phyloP scores from a whole-genome alignment of 2,888 invertebrate species.

The Nineta flava region DNA sequence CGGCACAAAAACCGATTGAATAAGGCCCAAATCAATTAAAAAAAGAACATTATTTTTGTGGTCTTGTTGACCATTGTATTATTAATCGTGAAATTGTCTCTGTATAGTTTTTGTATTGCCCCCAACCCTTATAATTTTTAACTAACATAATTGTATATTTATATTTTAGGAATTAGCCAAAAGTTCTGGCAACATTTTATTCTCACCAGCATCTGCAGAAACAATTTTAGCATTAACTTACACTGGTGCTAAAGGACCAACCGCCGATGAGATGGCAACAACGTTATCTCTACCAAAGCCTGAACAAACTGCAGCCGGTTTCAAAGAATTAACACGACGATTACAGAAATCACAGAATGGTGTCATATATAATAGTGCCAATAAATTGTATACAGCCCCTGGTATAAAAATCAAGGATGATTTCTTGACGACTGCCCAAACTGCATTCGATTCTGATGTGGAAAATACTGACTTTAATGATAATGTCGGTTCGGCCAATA shows the following conservation, averaged over 20 bases:
- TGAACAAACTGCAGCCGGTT: conserved; percentile 8
- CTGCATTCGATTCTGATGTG: conserved; percentile 1
- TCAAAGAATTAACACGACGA: conserved; percentile 8
- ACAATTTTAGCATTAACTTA: conserved; percentile 20
- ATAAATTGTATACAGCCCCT: not conserved
- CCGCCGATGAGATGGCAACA: conserved; percentile 16
- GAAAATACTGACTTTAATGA: conserved; percentile 17
- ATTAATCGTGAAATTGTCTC: too few relatives aligned
- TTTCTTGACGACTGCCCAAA: not conserved
- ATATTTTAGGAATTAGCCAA: conserved; percentile 13
- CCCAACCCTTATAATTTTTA: too few relatives aligned
- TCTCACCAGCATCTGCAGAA: conserved; percentile 22
- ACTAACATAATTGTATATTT: not conserved
- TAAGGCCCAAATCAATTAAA: too few relatives aligned
- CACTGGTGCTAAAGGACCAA: conserved; percentile 21
- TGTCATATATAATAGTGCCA: not conserved
- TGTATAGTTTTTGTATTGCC: too few relatives aligned
- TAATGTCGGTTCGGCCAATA: conserved; percentile 14
- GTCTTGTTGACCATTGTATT: too few relatives aligned
- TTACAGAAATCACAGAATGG: conserved; percentile 4
- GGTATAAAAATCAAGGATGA: not conserved
- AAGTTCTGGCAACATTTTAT: conserved; percentile 17
- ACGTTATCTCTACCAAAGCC: conserved; percentile 14
- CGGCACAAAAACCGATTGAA: too few relatives aligned
- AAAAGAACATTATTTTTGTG: too few relatives aligned